phyloP scores from a whole-genome alignment of 1,140 invertebrate genomes.

The Hyphantria cunea region DNA sequence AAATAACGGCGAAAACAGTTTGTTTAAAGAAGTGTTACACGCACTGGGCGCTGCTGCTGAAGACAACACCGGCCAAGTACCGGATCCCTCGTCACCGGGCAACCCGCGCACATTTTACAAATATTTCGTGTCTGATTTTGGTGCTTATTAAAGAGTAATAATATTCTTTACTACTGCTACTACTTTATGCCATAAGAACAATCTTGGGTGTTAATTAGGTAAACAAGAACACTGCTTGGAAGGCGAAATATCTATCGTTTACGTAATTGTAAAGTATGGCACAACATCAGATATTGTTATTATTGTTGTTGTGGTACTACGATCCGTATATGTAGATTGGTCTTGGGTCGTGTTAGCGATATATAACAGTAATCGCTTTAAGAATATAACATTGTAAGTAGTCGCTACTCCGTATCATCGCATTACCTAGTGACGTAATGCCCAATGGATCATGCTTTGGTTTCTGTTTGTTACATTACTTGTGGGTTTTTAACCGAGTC shows the following conservation, averaged over 20 bases:
- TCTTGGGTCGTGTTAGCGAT: background rate
- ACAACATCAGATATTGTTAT: no score
- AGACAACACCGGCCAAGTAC: conserved; percentile 71
- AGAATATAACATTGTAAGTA: background rate
- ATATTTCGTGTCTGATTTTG: conserved; percentile 42
- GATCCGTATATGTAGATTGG: no score
- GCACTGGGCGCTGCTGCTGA: conserved; percentile 64
- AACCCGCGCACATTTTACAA: conserved; percentile 56
- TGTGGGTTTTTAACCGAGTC: conserved; percentile 13
- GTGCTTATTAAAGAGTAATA: conserved; percentile 25
- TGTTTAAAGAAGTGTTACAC: conserved; percentile 44
- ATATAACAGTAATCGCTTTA: conserved; percentile 1
- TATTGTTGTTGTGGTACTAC: no score
- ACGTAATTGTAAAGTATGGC: no score
- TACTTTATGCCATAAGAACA: no score
- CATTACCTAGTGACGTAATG: conserved; percentile 23
- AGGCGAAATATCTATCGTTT: no score
- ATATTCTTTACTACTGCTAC: background rate
- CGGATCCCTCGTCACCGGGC: conserved; percentile 68
- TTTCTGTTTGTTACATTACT: conserved; percentile 14
- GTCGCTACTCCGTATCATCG: conserved; percentile 1
- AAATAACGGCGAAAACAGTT: conserved; percentile 51
- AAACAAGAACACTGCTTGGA: no score
- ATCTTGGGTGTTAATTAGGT: no score
- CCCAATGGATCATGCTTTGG: conserved; percentile 4